A percentile compares a stretch with the other conserved stretches of the same genome.
Conservation (phyloP, 2,888 invertebrate species). For the Tachina grossa region DNA sequence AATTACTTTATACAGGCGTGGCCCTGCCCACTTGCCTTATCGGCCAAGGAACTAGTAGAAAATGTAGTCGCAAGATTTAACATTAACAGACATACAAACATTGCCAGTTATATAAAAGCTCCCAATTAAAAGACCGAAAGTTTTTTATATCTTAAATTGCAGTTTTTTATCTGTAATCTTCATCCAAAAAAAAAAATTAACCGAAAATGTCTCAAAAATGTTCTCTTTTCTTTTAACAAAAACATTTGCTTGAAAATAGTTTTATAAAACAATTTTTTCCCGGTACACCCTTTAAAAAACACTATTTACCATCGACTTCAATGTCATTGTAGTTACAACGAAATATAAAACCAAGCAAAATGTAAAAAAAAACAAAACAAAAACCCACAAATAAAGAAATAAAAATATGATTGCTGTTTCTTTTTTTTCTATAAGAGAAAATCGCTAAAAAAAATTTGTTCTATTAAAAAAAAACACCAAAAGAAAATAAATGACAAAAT, state of each 20-base stretch:
- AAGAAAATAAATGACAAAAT: slow-evolving; percentile 41
- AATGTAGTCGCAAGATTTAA: no score
- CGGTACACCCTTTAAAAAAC: slow-evolving; percentile 4
- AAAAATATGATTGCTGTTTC: slow-evolving; percentile 52
- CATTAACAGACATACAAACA: no score
- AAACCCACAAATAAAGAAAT: slow-evolving; percentile 9
- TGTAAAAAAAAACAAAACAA: not conserved
- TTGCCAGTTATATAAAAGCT: no score
- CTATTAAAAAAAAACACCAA: slow-evolving; percentile 31
- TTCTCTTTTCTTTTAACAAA: not conserved
- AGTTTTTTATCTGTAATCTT: no score
- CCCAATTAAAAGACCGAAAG: no score
- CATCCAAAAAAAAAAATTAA: no score
- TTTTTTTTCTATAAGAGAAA: slow-evolving; percentile 43
- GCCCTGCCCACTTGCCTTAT: no score
- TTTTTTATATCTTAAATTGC: no score
- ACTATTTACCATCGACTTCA: slow-evolving; percentile 8
- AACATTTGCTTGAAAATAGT: not conserved
- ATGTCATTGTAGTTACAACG: slow-evolving; percentile 38
- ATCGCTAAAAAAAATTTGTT: slow-evolving; percentile 53
- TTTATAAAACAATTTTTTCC: not conserved
- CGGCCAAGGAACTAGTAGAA: no score
- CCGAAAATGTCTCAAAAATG: no score
- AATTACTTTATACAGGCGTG: no score
- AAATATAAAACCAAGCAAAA: slow-evolving; percentile 46